Conservation (phyloP, 2,888 invertebrate species). For the Brachycybe producta region DNA sequence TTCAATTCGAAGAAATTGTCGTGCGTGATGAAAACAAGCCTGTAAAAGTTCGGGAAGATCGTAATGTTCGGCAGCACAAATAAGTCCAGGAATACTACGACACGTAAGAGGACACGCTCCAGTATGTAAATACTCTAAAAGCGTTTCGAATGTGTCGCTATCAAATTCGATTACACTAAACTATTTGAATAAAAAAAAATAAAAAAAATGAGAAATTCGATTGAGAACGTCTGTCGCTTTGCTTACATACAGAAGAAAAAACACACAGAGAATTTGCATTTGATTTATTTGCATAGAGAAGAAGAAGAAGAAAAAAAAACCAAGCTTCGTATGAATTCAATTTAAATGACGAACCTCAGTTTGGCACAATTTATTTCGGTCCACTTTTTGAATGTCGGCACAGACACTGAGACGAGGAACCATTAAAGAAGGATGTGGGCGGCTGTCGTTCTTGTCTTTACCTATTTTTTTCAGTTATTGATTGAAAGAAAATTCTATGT, state of each 20-base stretch:
- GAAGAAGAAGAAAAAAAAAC: neutral
- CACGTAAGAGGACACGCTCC: conserved; percentile 85
- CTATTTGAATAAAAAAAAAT: conserved; percentile 39
- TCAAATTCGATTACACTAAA: conserved; percentile 92
- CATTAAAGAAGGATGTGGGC: conserved; percentile 13
- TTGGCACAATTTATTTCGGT: conserved; percentile 78
- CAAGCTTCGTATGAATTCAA: neutral
- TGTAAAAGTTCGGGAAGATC: conserved; percentile 82
- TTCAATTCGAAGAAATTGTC: conserved; percentile 81
- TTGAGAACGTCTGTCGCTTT: too few relatives aligned
- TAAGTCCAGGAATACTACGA: conserved; percentile 79
- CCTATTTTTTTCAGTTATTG: too few relatives aligned
- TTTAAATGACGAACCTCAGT: conserved; percentile 50
- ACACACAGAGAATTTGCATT: too few relatives aligned
- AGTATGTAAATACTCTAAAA: conserved; percentile 82
- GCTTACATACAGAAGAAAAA: too few relatives aligned
- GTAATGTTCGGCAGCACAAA: conserved; percentile 88
- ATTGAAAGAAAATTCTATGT: too few relatives aligned
- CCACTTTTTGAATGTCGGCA: conserved; percentile 87
- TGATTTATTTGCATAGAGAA: neutral
- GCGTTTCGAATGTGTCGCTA: conserved; percentile 78
- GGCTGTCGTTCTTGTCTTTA: conserved; percentile 16
- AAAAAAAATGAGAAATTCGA: neutral
- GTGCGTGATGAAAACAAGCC: conserved; percentile 90
- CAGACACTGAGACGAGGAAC: conserved; percentile 77